Conservation (phyloP, 2,888 invertebrate genomes). For the Drosophila falleni region DNA sequence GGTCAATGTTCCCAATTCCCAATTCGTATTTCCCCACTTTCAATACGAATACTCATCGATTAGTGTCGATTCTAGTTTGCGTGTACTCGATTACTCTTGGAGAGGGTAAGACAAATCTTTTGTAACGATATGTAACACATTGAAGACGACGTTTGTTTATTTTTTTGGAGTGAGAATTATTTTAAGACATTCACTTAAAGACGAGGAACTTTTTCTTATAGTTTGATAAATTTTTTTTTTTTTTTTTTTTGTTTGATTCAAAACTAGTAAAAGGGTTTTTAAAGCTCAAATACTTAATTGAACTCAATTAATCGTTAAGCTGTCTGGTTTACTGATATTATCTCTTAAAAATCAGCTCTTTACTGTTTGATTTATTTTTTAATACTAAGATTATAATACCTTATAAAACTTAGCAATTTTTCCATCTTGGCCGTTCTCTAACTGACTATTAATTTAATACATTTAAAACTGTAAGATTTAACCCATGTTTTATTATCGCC, state of each 20-base stretch:
- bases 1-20: slow-evolving; percentile 41
- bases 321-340: not conserved
- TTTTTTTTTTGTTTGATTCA: too few species aligned
- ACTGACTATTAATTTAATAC: too few species aligned
- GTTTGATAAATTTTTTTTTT: too few species aligned
- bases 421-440: too few species aligned
- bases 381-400: too few species aligned
- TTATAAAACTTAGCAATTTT: too few species aligned
- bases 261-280: too few species aligned
- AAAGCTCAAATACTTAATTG: too few species aligned
- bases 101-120: not conserved
- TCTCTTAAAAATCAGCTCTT: not conserved
- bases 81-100: not conserved
- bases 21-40: not conserved
- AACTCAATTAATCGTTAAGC: too few species aligned
- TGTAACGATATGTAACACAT: not conserved
- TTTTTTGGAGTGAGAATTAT: not conserved
- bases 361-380: not conserved
- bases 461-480: too few species aligned
- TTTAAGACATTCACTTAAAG: too few species aligned
- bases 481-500: not conserved
- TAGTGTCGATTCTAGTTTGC: slow-evolving; percentile 9
- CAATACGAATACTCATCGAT: slow-evolving; percentile 6
- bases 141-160: not conserved
- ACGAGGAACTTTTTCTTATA: too few species aligned